Evolutionary conservation across 1,140 invertebrate genomes (phyloP), one percentile per base, ranked within the genome.

Genomic region (Nylanderia fulva): DNA sequence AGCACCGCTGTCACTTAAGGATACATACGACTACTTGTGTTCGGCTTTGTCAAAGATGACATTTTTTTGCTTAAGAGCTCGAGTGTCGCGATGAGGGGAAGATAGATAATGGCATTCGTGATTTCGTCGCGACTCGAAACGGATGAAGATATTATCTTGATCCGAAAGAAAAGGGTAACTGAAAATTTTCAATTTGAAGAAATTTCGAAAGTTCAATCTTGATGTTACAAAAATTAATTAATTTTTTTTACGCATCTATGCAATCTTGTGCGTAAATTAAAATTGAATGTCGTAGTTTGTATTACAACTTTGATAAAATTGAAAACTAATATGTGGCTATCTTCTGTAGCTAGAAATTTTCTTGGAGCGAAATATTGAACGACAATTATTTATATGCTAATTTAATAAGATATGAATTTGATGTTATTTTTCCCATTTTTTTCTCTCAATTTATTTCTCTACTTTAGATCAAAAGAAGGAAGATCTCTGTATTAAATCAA

Each of bases 11-110:
- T 90, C 89, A 89, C 89, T 90, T 90, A 90, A 90, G 88, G 83
- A 90, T 87, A 90, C 87, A 89, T 90, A 89, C 85, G 85, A 85
- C 87, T 83, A 89, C 85, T 88, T 74, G 74, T 83, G 77, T 84
- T 88, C 85, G 87, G 84, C 83, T 82, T 77, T 76, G 84, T 90
- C 89, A 90, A 90, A 90, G 89, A 90, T 90, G 89, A 82, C 61
- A 90, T 88, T 88, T 86, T 77, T 88, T 84, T 74, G 56, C 27
- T 83, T 52, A 63, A 74, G 42, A 77, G 39, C 27, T 39, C 75
- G 39, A 80, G 21, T 24, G 6, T 18, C 29, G 13, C 61, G 33
- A 69, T 15, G 76, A 68, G 11, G 27, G 36, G 45, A 13, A 21
- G 39, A 24, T 2, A 27, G 61, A 8, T 39, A 74, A 42, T 56